phyloP scores from a whole-genome alignment of 2,113 vertebrate genomes.

The Melierax canorus region DNA sequence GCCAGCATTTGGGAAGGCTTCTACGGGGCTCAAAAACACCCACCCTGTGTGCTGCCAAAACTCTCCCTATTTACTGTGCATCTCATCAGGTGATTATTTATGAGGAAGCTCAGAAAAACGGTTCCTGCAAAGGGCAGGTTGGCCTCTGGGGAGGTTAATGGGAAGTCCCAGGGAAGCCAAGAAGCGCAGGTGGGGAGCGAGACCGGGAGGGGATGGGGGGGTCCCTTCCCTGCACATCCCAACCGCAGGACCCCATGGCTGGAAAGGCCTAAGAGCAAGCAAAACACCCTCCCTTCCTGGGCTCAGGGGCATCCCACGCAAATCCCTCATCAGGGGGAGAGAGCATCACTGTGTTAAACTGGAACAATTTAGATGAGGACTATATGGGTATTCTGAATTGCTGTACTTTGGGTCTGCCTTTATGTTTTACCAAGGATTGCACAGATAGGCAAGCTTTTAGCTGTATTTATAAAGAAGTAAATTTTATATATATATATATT shows the following conservation, averaged over 20 bases:
- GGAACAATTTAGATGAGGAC: neutral
- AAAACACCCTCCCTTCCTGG: neutral
- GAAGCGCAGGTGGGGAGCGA: fast-evolving
- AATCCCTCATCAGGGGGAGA: neutral
- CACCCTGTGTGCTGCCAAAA: neutral
- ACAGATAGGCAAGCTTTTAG: neutral
- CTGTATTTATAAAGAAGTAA: neutral
- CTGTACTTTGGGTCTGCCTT: neutral
- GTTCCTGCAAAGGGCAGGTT: neutral
- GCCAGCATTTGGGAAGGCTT: neutral
- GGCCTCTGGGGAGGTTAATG: neutral
- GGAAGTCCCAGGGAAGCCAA: neutral
- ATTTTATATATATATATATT: neutral
- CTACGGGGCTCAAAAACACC: neutral
- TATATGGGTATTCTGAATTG: neutral
- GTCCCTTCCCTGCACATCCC: neutral
- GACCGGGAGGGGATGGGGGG: neutral
- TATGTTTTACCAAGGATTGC: neutral
- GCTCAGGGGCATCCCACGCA: neutral
- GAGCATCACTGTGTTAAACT: neutral
- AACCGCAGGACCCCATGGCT: fast-evolving
- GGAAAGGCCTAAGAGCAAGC: neutral
- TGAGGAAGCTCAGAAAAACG: neutral
- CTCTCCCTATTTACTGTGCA: neutral
- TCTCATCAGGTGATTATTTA: neutral